These are phyloP conservation scores for Calephelis perditalis DNA, from an alignment of 2,888 invertebrate species.

Conservation along the genomic window DNA sequence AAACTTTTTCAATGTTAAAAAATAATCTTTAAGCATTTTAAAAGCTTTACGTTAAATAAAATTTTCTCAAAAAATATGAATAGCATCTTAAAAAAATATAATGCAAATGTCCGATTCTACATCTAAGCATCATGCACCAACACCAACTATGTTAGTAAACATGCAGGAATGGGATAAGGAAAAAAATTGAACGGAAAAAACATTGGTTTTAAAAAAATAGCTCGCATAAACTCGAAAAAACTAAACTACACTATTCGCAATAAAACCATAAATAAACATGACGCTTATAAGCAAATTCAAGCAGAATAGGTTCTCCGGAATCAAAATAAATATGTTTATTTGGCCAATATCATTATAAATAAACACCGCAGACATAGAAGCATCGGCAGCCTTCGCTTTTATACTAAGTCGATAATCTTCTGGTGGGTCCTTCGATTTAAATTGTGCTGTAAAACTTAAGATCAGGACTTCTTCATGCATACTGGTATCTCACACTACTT, in stretches of 20 bases:
- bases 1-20: constrained; percentile 27
- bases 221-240: constrained; percentile 67
- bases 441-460: constrained; percentile 23
- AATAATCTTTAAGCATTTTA: constrained; percentile 42
- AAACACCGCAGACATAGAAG: constrained; percentile 60
- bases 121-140: constrained; percentile 60
- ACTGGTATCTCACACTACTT: constrained; percentile 44
- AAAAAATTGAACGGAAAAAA: constrained; percentile 69
- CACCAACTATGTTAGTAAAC: constrained; percentile 63
- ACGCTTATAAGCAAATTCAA: constrained; percentile 75
- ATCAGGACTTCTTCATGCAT: constrained; percentile 46
- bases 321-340: constrained; percentile 73
- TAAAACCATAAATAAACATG: constrained; percentile 68
- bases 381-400: constrained; percentile 44
- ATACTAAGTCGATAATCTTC: constrained; percentile 24
- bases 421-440: constrained; percentile 27
- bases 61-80: constrained; percentile 56
- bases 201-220: constrained; percentile 72
- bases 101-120: constrained; percentile 40
- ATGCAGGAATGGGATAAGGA: constrained; percentile 61
- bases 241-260: constrained; percentile 59
- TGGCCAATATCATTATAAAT: constrained; percentile 74
- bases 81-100: constrained; percentile 47
- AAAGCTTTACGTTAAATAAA: constrained; percentile 39
- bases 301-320: constrained; percentile 79